Evolutionary conservation across 2,113 vertebrate species (phyloP).

Genomic region (Pavo muticus): DNA sequence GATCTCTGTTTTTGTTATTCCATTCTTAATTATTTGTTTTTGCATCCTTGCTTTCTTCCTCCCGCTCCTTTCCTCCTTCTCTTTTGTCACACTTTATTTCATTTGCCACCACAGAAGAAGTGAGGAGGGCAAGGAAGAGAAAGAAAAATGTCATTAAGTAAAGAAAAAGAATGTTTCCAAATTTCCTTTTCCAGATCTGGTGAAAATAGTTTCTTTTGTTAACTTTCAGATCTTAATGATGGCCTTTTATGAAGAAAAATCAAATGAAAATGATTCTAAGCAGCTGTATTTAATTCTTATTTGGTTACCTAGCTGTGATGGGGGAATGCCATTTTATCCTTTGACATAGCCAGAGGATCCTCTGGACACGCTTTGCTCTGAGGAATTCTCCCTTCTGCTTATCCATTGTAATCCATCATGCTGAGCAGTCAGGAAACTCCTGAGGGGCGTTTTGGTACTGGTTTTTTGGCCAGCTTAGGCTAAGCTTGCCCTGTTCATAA

Average conservation of each 20-base stretch:
- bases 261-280: not conserved
- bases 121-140: not conserved
- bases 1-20: slow-evolving; percentile 25
- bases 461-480: not conserved
- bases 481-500: not conserved
- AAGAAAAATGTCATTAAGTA: not conserved
- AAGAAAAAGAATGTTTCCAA: not conserved
- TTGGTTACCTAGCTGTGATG: not conserved
- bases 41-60: not conserved
- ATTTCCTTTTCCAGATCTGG: not conserved
- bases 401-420: not conserved
- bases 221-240: not conserved
- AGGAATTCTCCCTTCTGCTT: not conserved
- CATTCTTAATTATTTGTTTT: slow-evolving; percentile 21
- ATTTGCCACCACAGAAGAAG: not conserved
- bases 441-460: not conserved
- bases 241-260: not conserved
- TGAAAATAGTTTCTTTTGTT: not conserved
- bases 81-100: not conserved
- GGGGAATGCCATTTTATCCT: not conserved
- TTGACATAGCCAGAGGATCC: not conserved
- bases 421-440: not conserved
- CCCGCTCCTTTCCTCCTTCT: not conserved
- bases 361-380: not conserved
- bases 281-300: not conserved